Evolutionary conservation across 2,797 vertebrate species (phyloP), one percentile per base, ranked within the genome.

Genomic region (Poeciliopsis paucimaculata): DNA sequence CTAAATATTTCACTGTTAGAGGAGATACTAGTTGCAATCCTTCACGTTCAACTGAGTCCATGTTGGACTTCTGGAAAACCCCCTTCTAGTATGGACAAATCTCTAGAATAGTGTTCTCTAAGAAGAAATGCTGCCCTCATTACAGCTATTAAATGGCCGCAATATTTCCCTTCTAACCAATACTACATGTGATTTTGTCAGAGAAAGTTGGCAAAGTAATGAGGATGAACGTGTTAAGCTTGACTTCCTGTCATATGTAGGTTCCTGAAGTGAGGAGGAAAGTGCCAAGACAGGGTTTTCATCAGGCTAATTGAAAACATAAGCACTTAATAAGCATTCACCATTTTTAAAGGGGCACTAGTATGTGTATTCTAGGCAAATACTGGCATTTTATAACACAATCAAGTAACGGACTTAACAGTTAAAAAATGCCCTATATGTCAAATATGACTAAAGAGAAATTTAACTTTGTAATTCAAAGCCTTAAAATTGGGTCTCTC

Each of bases 1-100:
- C 88, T 91, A 77, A 89, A 88, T 94, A 91, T 94, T 94, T 95
- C 80, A 95, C 88, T 72, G 82, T 73, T 75, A 72, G 66, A 55
- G 20, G 23, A 72, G 76, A 82, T 78, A 77, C 83, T 77, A 36
- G 78, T 86, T 72, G 36, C 66, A 62, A 85, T 86, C 34, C 82
- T 86, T 82, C 78, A 82, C 85, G 86, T 89, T 86, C 73, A 80
- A 13, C 41, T 16, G 41, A 28, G 15, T 71, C 43, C 41, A 46
- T 78, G 51, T 87, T 85, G 77, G 28, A 62, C 85, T 82, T 84
- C 79, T 66, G 49, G 73, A 81, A 80, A 79, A 77, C 79, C 82
- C 79, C 49, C 49, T 13, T 45, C 28, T n/a, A 46, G 23, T 28
- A 18, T 16, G 13, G 13, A n/a, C 23, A 46, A 15, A 71, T 45